These are phyloP conservation scores for Coracias cyanogaster DNA, from an alignment of 2,797 vertebrate genomes.

Conservation along the genomic window DNA sequence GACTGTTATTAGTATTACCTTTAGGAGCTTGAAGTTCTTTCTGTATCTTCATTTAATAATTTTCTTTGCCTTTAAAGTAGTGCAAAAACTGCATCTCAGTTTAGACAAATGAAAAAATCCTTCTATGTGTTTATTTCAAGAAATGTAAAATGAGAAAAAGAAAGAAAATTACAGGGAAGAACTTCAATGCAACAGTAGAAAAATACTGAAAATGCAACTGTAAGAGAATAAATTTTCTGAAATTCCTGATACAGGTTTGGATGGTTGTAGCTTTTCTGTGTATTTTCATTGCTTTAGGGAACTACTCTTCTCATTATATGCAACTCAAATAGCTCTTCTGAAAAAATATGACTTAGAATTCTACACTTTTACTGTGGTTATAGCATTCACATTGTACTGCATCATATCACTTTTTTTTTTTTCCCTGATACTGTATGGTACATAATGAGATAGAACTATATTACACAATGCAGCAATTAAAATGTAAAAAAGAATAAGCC, in stretches of 20 bases:
- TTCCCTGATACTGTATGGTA: neutral
- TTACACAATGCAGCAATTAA: slow-evolving; percentile 34
- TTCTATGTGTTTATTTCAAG: neutral
- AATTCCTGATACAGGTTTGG: neutral
- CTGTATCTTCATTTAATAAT: neutral
- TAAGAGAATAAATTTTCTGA: neutral
- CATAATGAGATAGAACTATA: neutral
- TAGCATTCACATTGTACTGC: neutral
- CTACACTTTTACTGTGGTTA: neutral
- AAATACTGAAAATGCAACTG: slow-evolving; percentile 8
- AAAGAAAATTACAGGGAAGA: neutral
- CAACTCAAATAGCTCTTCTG: slow-evolving; percentile 10
- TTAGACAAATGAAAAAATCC: neutral
- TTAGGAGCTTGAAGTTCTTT: neutral
- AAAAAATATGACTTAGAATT: neutral
- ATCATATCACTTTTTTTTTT: neutral
- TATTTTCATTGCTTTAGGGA: slow-evolving; percentile 10
- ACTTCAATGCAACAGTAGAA: neutral
- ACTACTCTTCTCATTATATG: neutral
- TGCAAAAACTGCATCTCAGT: neutral
- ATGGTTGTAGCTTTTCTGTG: neutral
- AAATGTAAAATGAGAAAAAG: neutral
- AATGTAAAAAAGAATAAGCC: neutral
- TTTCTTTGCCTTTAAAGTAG: neutral
- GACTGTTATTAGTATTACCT: neutral